Evolutionary conservation across 2,888 invertebrate genomes (phyloP), one percentile per base, ranked within the genome.

Genomic region (Drosophila paranaensis): DNA sequence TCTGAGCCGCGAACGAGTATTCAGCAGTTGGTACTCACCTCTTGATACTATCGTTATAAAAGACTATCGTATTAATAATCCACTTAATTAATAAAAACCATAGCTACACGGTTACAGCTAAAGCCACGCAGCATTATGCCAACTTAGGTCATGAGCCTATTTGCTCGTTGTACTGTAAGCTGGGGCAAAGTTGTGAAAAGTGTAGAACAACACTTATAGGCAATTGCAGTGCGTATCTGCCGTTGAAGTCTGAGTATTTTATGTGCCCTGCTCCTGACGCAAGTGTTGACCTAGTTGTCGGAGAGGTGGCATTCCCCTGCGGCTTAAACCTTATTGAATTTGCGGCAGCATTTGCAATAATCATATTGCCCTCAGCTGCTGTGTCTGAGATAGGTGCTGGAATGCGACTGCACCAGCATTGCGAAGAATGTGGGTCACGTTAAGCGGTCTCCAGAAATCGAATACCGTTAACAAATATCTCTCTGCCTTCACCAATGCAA

Each of bases 321-420:
- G 60, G 61, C 62, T 70, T 37, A 61, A 74, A 56, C 65, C 57
- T 76, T 78, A 86, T 82, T 82, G 79, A 61, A 68, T 81, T 70
- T 76, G 81, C 53, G 56, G 56, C 58, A 46, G 55, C 70, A 71
- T 78, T 85, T 78, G 71, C 65, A 68, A 76, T 82, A 86, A 86
- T 86, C 81, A 82, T 74, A 77, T 79, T 74, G 77, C 77, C 65
- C 53, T 54, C 71, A 67, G 46, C 55, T 20, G 30, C 53, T 54
- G 55, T 46, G 11, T 3, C 25, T 16, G 9, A 55, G 60, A 45
- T 48, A 54, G 53, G 25, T 60, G 57, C 40, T 48, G 20, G n/a
- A 53, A 50, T 50, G 43, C 50, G 48, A 48, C 60, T 66, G 55
- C 53, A 40, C 6, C 8, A 10, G 40, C 13, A 55, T 33, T 20